Conservation (phyloP, 1,140 invertebrate genomes). For the Sweltsa coloradensis region DNA sequence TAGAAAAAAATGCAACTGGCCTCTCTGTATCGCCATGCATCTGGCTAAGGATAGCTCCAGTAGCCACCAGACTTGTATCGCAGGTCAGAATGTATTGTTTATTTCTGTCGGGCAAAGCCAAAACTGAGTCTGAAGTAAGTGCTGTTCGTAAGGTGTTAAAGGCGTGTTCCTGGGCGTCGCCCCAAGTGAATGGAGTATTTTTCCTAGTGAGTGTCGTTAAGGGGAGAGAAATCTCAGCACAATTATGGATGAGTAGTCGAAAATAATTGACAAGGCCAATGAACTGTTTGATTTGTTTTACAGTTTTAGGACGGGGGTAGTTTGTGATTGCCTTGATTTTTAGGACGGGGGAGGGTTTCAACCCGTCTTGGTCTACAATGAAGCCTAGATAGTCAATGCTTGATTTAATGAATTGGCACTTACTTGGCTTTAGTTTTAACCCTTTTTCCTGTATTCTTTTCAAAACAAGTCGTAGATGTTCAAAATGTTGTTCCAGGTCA, state of each 20-base stretch:
- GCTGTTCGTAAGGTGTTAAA: slow-evolving; percentile 8
- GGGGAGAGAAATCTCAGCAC: slow-evolving; percentile 21
- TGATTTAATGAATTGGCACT: slow-evolving; percentile 22
- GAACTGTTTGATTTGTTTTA: slow-evolving; percentile 24
- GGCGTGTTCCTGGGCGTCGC: slow-evolving; percentile 10
- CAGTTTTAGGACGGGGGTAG: slow-evolving; percentile 22
- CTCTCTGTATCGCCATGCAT: slow-evolving; percentile 2
- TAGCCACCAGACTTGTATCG: slow-evolving; percentile 19
- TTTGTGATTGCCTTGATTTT: slow-evolving; percentile 26
- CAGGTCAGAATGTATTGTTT: slow-evolving; percentile 16
- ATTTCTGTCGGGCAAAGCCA: slow-evolving; percentile 15
- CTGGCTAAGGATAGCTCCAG: slow-evolving; percentile 23
- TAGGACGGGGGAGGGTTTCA: slow-evolving; percentile 23
- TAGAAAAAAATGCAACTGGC: slow-evolving; percentile 28
- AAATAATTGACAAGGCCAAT: slow-evolving; percentile 27
- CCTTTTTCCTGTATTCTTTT: neutral
- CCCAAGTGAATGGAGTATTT: slow-evolving; percentile 8
- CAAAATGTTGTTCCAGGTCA: neutral
- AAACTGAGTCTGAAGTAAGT: slow-evolving; percentile 13
- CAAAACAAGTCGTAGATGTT: neutral
- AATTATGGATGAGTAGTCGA: slow-evolving; percentile 24
- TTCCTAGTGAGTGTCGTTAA: slow-evolving; percentile 22
- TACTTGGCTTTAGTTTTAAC: slow-evolving; percentile 2
- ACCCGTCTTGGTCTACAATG: slow-evolving; percentile 24
- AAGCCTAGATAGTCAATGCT: slow-evolving; percentile 27